A percentile compares a stretch with the other conserved stretches of the same genome.
Evolutionary conservation across 2,797 vertebrate species (phyloP).

Genomic region (Mormyrops attenuatus): DNA sequence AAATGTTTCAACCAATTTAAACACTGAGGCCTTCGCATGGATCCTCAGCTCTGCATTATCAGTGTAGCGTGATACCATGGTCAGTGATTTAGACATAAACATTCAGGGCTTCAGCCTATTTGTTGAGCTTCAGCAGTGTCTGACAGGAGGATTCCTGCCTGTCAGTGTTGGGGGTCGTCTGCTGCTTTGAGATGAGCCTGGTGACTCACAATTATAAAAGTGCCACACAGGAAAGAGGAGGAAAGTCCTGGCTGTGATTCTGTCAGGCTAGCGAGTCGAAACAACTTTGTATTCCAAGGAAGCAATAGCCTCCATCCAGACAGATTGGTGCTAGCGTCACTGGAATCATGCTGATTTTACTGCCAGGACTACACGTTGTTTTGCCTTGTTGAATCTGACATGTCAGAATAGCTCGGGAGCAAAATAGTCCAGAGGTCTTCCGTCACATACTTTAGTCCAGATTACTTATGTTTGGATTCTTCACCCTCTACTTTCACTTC

Average conservation of each 20-base stretch:
- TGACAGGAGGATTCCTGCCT: not conserved
- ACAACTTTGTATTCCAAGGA: slow-evolving; percentile 49
- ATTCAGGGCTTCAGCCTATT: not conserved
- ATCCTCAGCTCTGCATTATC: not conserved
- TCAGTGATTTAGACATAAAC: not conserved
- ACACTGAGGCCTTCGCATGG: not conserved
- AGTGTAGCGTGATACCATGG: not conserved
- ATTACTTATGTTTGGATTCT: slow-evolving; percentile 32
- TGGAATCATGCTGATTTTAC: slow-evolving; percentile 49
- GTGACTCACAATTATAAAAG: slow-evolving; percentile 51
- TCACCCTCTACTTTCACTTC: slow-evolving; percentile 38
- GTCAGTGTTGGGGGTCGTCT: not conserved
- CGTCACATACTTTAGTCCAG: slow-evolving; percentile 24
- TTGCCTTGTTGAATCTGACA: not conserved
- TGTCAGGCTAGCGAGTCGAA: slow-evolving; percentile 35
- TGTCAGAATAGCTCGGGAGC: not conserved
- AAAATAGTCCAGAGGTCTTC: not conserved
- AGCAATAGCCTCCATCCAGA: slow-evolving; percentile 41
- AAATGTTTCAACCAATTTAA: not conserved
- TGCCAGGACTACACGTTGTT: slow-evolving; percentile 31
- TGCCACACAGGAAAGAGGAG: slow-evolving; percentile 49
- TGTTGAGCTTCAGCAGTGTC: not conserved
- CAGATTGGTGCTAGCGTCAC: slow-evolving; percentile 45
- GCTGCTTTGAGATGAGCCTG: slow-evolving; percentile 37
- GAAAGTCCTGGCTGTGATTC: slow-evolving; percentile 47